Evolutionary conservation across 2,113 vertebrate species (phyloP).

Genomic region (Brachyistius frenatus): DNA sequence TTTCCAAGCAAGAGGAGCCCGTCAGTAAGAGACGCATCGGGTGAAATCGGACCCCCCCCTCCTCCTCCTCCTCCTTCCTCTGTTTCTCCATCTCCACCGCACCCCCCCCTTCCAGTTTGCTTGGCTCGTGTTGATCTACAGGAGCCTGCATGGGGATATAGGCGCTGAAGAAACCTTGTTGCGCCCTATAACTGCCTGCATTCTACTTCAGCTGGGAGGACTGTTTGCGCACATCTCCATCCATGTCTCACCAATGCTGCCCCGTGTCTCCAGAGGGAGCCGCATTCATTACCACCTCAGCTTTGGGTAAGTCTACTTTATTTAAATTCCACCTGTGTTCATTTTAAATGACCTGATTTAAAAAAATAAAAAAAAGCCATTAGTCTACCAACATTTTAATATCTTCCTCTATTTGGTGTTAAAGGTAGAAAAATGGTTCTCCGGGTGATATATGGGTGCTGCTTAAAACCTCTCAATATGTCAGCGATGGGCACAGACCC

Average conservation of each 20-base stretch:
- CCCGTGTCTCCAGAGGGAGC: constrained; percentile 76
- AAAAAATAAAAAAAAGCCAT: not conserved
- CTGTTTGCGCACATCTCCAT: constrained; percentile 68
- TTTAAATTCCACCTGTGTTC: not conserved
- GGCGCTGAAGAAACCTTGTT: constrained; percentile 65
- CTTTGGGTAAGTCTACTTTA: constrained; percentile 77
- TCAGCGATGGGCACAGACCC: constrained; percentile 45
- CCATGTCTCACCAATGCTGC: constrained; percentile 75
- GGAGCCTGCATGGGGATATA: constrained; percentile 58
- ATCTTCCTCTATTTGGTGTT: not conserved
- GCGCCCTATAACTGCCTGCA: constrained; percentile 45
- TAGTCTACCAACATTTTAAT: not conserved
- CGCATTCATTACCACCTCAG: constrained; percentile 57
- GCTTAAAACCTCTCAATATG: constrained; percentile 56
- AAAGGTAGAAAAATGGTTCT: not conserved
- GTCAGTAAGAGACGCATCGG: constrained; percentile 80
- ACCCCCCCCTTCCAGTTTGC: constrained; percentile 15
- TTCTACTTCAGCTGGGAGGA: constrained; percentile 59
- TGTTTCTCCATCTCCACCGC: constrained; percentile 2
- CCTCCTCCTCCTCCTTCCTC: not conserved
- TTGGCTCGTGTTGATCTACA: constrained; percentile 45
- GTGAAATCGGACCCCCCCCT: constrained; percentile 76
- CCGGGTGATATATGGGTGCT: not conserved
- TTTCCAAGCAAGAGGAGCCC: constrained; percentile 80
- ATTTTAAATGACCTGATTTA: not conserved